Percentiles rank a stretch among this genome's conserved stretches.
Conservation (phyloP, 1,140 invertebrate genomes). For the Zaprionus tsacasi region DNA sequence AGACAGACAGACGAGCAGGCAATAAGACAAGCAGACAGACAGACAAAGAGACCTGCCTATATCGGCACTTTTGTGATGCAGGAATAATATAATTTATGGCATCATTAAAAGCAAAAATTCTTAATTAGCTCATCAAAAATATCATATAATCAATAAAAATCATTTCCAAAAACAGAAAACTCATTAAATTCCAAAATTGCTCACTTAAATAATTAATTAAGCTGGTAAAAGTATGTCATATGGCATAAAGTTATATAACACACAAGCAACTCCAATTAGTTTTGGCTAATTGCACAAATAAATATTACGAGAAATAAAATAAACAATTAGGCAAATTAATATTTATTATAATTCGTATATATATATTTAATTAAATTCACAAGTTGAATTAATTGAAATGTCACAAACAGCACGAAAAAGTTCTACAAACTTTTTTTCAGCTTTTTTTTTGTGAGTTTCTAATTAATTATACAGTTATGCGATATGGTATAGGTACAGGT, state of each 20-base stretch:
- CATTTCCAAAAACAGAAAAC: not conserved
- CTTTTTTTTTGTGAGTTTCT: not conserved
- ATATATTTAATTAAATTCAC: not conserved
- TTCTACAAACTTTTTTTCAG: not conserved
- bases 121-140: too few relatives aligned
- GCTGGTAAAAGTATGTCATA: not conserved
- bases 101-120: too few relatives aligned
- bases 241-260: not conserved
- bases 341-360: constrained; percentile 1
- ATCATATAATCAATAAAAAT: not conserved
- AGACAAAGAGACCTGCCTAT: too few relatives aligned
- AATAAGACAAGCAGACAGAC: too few relatives aligned
- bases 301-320: not conserved
- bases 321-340: not conserved
- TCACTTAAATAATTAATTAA: not conserved
- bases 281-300: not conserved
- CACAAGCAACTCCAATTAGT: not conserved
- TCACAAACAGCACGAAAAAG: not conserved
- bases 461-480: constrained; percentile 7
- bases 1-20: too few relatives aligned
- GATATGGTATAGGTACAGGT: not conserved
- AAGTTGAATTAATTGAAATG: constrained; percentile 2
- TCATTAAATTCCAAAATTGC: not conserved
- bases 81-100: too few relatives aligned
- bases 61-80: too few relatives aligned